phyloP scores from a whole-genome alignment of 2,888 invertebrate species.

The Keiferia lycopersicella region DNA sequence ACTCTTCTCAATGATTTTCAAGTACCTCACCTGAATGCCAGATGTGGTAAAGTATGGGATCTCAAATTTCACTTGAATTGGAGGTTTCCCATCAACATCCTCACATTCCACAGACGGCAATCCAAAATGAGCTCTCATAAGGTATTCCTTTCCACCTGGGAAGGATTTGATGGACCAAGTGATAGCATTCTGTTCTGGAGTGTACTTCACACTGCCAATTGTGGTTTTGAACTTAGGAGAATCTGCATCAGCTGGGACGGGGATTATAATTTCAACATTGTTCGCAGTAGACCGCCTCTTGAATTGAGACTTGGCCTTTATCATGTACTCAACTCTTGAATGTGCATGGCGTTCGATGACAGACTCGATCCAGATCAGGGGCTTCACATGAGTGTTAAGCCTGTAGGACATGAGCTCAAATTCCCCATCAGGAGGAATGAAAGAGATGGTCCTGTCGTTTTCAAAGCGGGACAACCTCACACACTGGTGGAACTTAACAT shows the following conservation, averaged over 20 bases:
- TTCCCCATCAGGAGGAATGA: slow-evolving; percentile 99
- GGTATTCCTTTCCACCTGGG: slow-evolving; percentile 98
- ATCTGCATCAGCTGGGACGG: slow-evolving; percentile 98
- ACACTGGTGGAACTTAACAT: slow-evolving; percentile 99
- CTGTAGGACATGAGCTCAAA: slow-evolving; percentile 99
- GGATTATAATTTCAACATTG: slow-evolving; percentile 98
- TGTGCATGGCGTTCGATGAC: slow-evolving; percentile 98
- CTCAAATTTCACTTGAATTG: slow-evolving; percentile 99
- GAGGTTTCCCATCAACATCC: slow-evolving; percentile 97
- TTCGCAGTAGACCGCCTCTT: slow-evolving; percentile 98
- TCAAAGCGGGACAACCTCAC: slow-evolving; percentile 98
- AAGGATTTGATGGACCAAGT: slow-evolving; percentile 99
- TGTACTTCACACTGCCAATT: slow-evolving; percentile 98
- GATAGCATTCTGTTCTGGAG: slow-evolving; percentile 97
- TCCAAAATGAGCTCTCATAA: slow-evolving; percentile 99
- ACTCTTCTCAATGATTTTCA: slow-evolving; percentile 99
- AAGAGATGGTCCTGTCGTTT: slow-evolving; percentile 98
- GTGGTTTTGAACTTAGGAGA: slow-evolving; percentile 99
- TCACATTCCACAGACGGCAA: slow-evolving; percentile 97
- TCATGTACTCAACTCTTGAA: slow-evolving; percentile 99
- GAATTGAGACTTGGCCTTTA: slow-evolving; percentile 99
- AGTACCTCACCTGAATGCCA: slow-evolving; percentile 97
- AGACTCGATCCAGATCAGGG: slow-evolving; percentile 99
- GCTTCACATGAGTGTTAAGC: slow-evolving; percentile 97
- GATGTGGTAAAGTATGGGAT: slow-evolving; percentile 99